A percentile compares a stretch with the other conserved stretches of the same genome.
Conservation (phyloP, 2,888 invertebrate species). For the Pristionchus japonicus region DNA sequence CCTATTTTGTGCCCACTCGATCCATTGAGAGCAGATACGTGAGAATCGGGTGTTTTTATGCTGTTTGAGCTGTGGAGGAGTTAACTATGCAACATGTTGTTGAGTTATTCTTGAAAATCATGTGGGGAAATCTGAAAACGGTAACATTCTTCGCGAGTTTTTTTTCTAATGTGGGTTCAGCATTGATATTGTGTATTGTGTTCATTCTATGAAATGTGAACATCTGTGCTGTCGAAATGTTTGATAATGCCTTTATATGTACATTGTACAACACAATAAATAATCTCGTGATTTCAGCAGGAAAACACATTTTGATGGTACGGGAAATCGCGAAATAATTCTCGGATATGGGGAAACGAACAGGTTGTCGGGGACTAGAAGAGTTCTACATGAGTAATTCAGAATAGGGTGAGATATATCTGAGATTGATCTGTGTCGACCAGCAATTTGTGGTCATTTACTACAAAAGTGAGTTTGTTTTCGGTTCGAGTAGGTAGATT, state of each 20-base stretch:
- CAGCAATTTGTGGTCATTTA: constrained; percentile 1
- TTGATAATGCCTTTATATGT: constrained; percentile 25
- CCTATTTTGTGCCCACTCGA: neutral
- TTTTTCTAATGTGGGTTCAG: too few relatives aligned
- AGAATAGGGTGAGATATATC: constrained; percentile 10
- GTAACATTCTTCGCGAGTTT: too few relatives aligned
- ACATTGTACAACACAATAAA: constrained; percentile 42
- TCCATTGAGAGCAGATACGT: neutral
- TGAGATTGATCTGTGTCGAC: constrained; percentile 19
- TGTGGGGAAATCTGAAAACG: too few relatives aligned
- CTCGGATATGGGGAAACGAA: constrained; percentile 5
- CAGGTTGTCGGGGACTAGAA: neutral
- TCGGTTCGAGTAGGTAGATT: neutral
- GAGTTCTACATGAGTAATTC: neutral
- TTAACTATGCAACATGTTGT: neutral
- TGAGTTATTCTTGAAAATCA: neutral
- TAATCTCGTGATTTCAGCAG: constrained; percentile 1
- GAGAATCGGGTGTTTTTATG: neutral
- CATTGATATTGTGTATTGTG: neutral
- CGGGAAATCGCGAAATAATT: neutral
- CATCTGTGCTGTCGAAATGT: neutral
- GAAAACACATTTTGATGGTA: neutral
- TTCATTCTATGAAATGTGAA: neutral
- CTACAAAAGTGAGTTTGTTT: neutral
- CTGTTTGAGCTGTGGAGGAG: neutral